Evolutionary conservation across 2,113 vertebrate genomes (phyloP), one percentile per base, ranked within the genome.

Genomic region (Perccottus glenii): DNA sequence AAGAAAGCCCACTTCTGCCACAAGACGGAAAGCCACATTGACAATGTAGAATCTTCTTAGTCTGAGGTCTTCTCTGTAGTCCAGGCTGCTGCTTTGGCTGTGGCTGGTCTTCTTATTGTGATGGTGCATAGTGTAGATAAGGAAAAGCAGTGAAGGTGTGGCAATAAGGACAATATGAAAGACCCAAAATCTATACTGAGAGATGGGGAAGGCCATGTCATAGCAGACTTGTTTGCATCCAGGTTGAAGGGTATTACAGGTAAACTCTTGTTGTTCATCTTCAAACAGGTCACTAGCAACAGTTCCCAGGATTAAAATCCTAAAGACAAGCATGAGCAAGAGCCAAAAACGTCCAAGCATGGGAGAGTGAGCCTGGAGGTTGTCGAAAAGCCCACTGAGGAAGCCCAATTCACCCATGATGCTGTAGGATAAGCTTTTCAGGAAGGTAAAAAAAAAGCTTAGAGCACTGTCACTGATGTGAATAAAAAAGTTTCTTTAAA

Each of bases 121-220:
- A 7, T 93, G 94, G 88, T 96, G 96, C 87, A 93, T 89, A 4
- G 93, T 92, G 3, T 96, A 97, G 87, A 96, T 87, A 80, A 96
- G 90, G 52, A 95, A 98, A 16, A 97, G 84, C 3, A 97, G 85
- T 0, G 95, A 93, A 0, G 96, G 96, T 0, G 95, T 95, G 0
- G 95, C 95, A 10, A 98, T 94, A 48, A 96, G 91, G 11, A 98
- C 93, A 27, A 98, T 92, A 78, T 96, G 96, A 81, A 98, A 98
- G 70, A 98, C 95, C 93, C 96, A 98, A 90, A 98, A 97, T 80
- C 96, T 94, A 87, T 96, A 97, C 88, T 96, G 96, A 52, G 96
- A 98, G 81, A 98, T 93, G 3, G 96, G 96, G 84, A 97, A 98
- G 53, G 96, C 95, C 48, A 87, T 77, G 40, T 96, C 95, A 44